Evolutionary conservation across 2,888 invertebrate species (phyloP).

Genomic region (Xiphydria camelus): DNA sequence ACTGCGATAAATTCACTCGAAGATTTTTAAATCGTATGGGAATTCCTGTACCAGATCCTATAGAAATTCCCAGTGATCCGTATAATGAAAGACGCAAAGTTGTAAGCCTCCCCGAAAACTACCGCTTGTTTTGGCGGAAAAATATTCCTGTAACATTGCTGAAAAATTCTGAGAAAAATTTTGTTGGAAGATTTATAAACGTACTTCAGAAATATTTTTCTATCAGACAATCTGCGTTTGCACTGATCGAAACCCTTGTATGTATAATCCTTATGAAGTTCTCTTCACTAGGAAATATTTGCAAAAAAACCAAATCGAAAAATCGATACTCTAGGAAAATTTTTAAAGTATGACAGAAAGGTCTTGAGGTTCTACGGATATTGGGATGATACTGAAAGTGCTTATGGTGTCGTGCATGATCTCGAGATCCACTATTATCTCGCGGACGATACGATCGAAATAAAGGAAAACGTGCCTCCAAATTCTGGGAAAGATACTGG

Average conservation of each 20-base stretch:
- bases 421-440: conserved; percentile 84
- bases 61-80: conserved; percentile 61
- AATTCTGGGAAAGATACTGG: conserved; percentile 75
- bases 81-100: conserved; percentile 38
- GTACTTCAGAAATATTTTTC: not conserved
- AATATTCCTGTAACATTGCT: no score
- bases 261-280: conserved; percentile 2
- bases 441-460: conserved; percentile 86
- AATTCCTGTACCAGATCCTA: conserved; percentile 76
- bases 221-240: no score
- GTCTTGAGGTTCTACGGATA: conserved; percentile 79
- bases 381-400: conserved; percentile 84
- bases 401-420: conserved; percentile 76
- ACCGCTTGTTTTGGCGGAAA: not conserved
- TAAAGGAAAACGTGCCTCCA: conserved; percentile 72
- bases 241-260: not conserved
- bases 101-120: conserved; percentile 30
- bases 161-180: not conserved
- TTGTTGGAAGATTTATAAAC: not conserved
- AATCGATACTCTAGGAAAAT: conserved; percentile 73
- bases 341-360: conserved; percentile 80
- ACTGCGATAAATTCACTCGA: conserved; percentile 86
- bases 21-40: conserved; percentile 84
- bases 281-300: conserved; percentile 31
- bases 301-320: conserved; percentile 63